Evolutionary conservation across 2,888 invertebrate species (phyloP), one percentile per base, ranked within the genome.

Genomic region (Leptarthrus brevirostris): DNA sequence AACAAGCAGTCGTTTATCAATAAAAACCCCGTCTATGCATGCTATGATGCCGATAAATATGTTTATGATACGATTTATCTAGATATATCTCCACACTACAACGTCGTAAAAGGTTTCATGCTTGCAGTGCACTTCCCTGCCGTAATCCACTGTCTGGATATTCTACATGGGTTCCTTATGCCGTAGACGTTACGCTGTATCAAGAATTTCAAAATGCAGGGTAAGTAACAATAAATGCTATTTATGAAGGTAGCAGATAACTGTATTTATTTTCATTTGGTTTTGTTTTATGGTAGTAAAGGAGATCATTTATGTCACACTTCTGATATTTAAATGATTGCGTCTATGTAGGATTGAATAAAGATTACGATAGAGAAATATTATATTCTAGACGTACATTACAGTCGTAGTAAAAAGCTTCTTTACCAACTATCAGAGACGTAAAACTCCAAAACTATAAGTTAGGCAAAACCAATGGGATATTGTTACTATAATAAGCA

Each of bases 31-130:
- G 70, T 73, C 56, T 75, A 52, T 72, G 58, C 73, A 73, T 75
- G 75, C 73, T 75, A 75, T 75, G 69, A 75, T 70, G 70, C 52
- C 73, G 75, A 75, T 75, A 75, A 75, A 75, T 75, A 73, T 75
- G 73, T 75, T 75, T 75, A 75, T 75, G 75, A 75, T 75, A 69
- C 75, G 73, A 75, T 75, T 75, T 75, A 75, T 75, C 70, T 40
- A 61, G 75, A 73, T 75, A 75, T 44, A 20, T 26, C 36, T 12
- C 40, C 73, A 47, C 58, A 5, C 56, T 30, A 52, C 53, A 64
- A 40, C 71, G 14, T 34, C 69, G 54, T 70, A 71, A 73, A 75
- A 69, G 69, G 73, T 70, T 69, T 73, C 73, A 70, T 75, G 69
- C 52, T 69, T 49, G 69, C 69, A 24, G 20, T 69, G 69, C 52